Percentiles rank a stretch among this genome's conserved stretches.
Conservation (phyloP, 2,797 vertebrate species). For the Syngnathus rostellatus region DNA sequence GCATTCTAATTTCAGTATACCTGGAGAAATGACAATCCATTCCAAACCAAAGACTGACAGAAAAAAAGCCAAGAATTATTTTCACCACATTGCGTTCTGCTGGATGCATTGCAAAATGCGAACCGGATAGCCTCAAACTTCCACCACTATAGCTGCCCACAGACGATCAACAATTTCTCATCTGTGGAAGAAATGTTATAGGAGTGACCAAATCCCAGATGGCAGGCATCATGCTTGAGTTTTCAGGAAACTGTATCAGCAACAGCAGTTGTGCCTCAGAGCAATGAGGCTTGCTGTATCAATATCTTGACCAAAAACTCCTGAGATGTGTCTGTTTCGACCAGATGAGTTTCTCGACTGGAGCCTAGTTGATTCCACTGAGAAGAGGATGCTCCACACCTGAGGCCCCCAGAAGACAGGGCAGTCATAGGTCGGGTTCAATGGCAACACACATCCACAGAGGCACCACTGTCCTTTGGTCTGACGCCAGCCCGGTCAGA, state of each 20-base stretch:
- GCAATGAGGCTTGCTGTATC: slow-evolving; percentile 44
- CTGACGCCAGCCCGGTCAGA: slow-evolving; percentile 55
- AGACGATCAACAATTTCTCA: slow-evolving; percentile 26
- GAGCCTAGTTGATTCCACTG: slow-evolving; percentile 59
- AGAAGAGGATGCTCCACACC: slow-evolving; percentile 54
- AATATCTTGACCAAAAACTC: slow-evolving; percentile 34
- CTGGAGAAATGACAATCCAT: too few species aligned
- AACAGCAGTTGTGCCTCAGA: slow-evolving; percentile 31
- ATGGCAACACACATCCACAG: slow-evolving; percentile 9
- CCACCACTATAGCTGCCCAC: background rate
- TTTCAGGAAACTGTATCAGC: slow-evolving; percentile 31
- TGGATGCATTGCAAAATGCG: background rate
- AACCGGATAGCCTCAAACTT: background rate
- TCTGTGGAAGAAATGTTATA: slow-evolving; percentile 37
- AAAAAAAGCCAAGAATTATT: too few species aligned
- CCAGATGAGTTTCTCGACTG: slow-evolving; percentile 67
- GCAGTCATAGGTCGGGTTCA: slow-evolving; percentile 36
- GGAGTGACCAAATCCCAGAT: slow-evolving; percentile 42
- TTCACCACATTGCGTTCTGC: background rate
- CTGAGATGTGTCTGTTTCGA: slow-evolving; percentile 51
- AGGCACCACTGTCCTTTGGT: slow-evolving; percentile 26
- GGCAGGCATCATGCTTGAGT: slow-evolving; percentile 21
- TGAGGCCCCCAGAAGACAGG: slow-evolving; percentile 54
- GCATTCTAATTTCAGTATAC: too few species aligned
- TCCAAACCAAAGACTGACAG: too few species aligned